Evolutionary conservation across 2,888 invertebrate species (phyloP).

Genomic region (Ichneumoninae sp.): DNA sequence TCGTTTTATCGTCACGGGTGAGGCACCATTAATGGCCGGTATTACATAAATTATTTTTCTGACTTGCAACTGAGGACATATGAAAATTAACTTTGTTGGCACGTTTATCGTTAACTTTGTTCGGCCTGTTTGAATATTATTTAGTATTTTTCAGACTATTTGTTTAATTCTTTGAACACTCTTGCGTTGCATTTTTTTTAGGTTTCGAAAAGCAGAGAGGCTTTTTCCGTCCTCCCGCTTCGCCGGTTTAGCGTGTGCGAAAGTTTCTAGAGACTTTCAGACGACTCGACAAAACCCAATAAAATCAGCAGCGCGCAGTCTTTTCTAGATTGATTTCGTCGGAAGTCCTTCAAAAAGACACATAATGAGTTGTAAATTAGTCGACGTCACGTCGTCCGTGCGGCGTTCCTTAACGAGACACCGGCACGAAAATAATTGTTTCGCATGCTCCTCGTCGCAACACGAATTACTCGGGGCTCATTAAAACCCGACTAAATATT

Average conservation of each 20-base stretch:
- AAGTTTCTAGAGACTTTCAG: too few species aligned
- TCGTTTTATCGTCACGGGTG: neutral
- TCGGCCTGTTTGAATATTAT: too few species aligned
- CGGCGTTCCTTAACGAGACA: neutral
- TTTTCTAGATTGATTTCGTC: neutral
- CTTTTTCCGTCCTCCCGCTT: too few species aligned
- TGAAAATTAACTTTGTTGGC: neutral
- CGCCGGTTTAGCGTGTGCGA: too few species aligned
- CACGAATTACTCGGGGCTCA: conserved; percentile 15
- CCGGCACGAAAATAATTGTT: conserved; percentile 4
- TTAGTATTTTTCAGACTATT: too few species aligned
- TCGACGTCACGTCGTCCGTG: neutral
- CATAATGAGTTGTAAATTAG: neutral
- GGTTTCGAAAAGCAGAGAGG: too few species aligned
- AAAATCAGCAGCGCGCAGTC: too few species aligned
- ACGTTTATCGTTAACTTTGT: too few species aligned
- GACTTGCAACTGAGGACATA: neutral
- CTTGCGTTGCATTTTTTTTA: too few species aligned
- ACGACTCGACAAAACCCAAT: too few species aligned
- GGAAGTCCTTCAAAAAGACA: neutral
- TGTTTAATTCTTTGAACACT: too few species aligned
- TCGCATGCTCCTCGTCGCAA: neutral
- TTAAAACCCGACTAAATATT: conserved; percentile 32
- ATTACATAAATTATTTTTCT: neutral
- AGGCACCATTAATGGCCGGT: neutral